phyloP scores from a whole-genome alignment of 2,888 invertebrate species.

The Pseudeuparius sepicola region DNA sequence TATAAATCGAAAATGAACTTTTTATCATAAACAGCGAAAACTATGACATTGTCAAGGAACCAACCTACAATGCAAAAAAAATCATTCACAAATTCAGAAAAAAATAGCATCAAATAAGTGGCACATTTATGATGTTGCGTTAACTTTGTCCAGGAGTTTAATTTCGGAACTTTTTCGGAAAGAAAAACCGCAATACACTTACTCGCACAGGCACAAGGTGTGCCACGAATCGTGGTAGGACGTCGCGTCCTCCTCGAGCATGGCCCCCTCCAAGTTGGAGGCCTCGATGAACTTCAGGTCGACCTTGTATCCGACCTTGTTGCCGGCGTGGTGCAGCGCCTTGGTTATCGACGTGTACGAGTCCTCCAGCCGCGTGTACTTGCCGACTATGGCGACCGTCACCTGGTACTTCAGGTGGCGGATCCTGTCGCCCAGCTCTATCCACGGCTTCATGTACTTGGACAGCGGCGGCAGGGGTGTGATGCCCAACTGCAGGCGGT shows the following conservation, averaged over 20 bases:
- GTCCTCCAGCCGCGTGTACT: conserved; percentile 90
- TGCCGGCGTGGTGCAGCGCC: conserved; percentile 86
- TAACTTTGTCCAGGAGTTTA: too few relatives aligned
- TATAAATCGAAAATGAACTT: too few relatives aligned
- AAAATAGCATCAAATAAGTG: too few relatives aligned
- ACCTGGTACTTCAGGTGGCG: conserved; percentile 78
- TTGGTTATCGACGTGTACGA: conserved; percentile 95
- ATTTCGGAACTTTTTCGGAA: too few relatives aligned
- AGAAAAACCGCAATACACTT: conserved; percentile 36
- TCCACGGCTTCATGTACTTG: conserved; percentile 82
- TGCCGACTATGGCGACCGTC: conserved; percentile 87
- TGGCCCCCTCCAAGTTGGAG: conserved; percentile 70
- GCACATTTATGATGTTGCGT: too few relatives aligned
- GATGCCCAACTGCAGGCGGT: conserved; percentile 63
- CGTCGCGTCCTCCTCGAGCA: conserved; percentile 64
- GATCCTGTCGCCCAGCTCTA: conserved; percentile 74
- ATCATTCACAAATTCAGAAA: too few relatives aligned
- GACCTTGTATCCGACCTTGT: conserved; percentile 74
- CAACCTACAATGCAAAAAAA: too few relatives aligned
- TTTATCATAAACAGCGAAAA: too few relatives aligned
- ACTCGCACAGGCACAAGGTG: conserved; percentile 76
- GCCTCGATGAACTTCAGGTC: conserved; percentile 88
- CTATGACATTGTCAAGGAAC: too few relatives aligned
- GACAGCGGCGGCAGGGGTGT: conserved; percentile 53
- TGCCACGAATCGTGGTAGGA: conserved; percentile 92